Evolutionary conservation across 2,797 vertebrate species (phyloP), one percentile per base, ranked within the genome.

Genomic region (Agapornis canus): DNA sequence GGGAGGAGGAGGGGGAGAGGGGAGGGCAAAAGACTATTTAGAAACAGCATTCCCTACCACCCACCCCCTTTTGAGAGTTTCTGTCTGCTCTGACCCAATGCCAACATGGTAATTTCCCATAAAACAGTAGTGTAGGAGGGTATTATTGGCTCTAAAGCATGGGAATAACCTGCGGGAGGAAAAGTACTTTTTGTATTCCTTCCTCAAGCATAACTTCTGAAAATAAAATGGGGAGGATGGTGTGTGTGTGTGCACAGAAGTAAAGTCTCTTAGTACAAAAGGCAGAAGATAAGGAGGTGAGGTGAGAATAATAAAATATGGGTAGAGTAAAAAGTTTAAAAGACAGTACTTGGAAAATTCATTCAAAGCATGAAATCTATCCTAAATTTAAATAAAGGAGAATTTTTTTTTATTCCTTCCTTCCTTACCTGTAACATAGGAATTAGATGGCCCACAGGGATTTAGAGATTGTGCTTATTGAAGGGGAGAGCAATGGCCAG

Each of bases 101-200:
- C 95, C 95, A 96, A 82, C 20, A 40, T 3, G 6, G 47, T 89
- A 94, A 90, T 94, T 92, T 92, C 82, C 91, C 82, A 91, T 89
- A 52, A 95, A 92, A 90, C 18, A 32, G 48, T 35, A 83, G 88
- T 76, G 96, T 95, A 82, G 96, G 96, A 94, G 90, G 82, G 73
- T 29, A 88, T 39, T 94, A 84, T 11, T 96, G 94, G 96, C 95
- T 93, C 77, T 86, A 90, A 86, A 90, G 82, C 87, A 94, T 96
- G 95, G 96, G 96, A 96, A 95, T 84, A 95, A 95, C 94, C 96
- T 79, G 83, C 13, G 13, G 94, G 91, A 92, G 48, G 40, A 86
- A 91, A 88, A 89, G 21, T 6, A 47, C 32, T 92, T 83, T 59
- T 91, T 70, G 86, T 90, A 84, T 48, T 76, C 51, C 35, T 92